phyloP scores from a whole-genome alignment of 2,113 vertebrate species.

The Recurvirostra avosetta region DNA sequence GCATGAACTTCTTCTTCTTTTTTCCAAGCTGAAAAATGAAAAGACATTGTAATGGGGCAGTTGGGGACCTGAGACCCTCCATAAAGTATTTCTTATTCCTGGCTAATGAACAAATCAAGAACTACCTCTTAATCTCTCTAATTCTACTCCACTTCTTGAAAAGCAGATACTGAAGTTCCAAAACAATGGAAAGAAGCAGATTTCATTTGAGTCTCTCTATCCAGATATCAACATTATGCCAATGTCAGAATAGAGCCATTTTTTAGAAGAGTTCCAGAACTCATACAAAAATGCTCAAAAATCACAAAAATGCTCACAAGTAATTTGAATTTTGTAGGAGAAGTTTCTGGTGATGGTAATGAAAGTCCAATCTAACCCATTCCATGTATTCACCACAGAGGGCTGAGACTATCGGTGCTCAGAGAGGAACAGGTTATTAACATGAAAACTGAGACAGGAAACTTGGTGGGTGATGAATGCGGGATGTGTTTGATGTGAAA shows the following conservation, averaged over 20 bases:
- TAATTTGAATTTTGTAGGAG: background rate
- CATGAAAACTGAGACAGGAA: background rate
- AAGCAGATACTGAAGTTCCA: background rate
- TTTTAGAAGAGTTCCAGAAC: background rate
- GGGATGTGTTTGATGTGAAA: background rate
- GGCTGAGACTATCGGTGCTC: background rate
- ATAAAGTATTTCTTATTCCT: background rate
- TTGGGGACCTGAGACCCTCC: background rate
- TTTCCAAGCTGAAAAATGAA: conserved; percentile 76
- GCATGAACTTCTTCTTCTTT: conserved; percentile 82
- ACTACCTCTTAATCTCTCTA: background rate
- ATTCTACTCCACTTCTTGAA: background rate
- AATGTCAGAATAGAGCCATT: background rate
- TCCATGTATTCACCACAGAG: background rate
- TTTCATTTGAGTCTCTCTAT: background rate
- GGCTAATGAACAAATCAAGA: background rate
- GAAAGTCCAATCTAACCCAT: background rate
- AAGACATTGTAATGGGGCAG: background rate
- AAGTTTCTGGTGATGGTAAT: background rate
- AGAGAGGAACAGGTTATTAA: background rate
- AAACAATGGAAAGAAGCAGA: background rate
- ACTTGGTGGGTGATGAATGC: background rate
- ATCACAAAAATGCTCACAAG: background rate
- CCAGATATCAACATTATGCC: accelerated
- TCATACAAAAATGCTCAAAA: background rate